Base-by-base conservation (phyloP, 92 coral and sea anemone genomes). In the Siderastrea siderea region DNA sequence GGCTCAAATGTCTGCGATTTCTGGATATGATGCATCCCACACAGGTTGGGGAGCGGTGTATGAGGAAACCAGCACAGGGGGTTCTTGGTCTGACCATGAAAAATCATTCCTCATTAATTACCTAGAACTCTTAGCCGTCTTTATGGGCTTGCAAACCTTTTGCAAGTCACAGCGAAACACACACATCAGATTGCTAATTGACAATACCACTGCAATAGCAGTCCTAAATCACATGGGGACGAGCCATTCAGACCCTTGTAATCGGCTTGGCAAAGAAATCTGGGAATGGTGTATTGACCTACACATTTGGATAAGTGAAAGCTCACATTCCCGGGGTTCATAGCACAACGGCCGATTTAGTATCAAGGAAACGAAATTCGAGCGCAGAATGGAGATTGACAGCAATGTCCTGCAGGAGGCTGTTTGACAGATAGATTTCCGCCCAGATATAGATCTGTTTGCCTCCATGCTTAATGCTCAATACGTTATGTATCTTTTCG, bases 191-290 rank as follows among this genome's bases (percentile, higher is more conserved):
- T 61, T 90, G 15, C 61, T 68, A 47, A 77, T 78, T 5, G 90
- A 90, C 54, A 79, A 85, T 57, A 90, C 82, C n/a, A 86, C 91
- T 44, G 81, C 88, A 12, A 75, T 80, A 14, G 80, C 87, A 38
- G 87, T 75, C 9, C 47, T 91, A 43, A 91, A 91, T 80, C 81
- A 91, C 82, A 87, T 91, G 91, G 94, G 94, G 51, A 87, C 94
- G 8, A 91, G 91, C 81, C 94, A 91, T 60, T 91, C 94, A 10
- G 52, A 2, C 16, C 65, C 59, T 7, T 58, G 89, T 51, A 87
- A 91, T 61, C 17, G 6, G 46, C 70, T 91, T 6, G 69, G 61
- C 3, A 87, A 91, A 58, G 19, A 55, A 48, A 87, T 91, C 26
- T 91, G 94, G 94, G 88, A 87, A 79, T 91, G 94, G 93, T 90